Base-by-base conservation (phyloP, 1,140 invertebrate species). In the Lepidurus packardi region DNA sequence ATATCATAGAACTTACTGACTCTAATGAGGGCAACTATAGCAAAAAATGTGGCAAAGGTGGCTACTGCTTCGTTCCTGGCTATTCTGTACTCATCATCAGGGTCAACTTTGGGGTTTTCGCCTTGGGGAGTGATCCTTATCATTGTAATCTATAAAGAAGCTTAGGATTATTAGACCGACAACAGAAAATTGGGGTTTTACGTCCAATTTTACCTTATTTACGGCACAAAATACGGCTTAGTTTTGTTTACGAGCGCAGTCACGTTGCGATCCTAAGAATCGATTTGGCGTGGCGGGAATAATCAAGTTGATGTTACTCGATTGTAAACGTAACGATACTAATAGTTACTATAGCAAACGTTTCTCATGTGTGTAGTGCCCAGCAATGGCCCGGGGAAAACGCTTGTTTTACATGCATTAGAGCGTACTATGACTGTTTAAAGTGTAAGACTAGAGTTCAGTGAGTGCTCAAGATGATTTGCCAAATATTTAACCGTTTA, bases 61-160 rank as follows among this genome's bases (percentile, higher is more conserved):
- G 53, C 53, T 65, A 65, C 16, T 21, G 53, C 53, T 65, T 65
- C 53, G 53, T 65, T 65, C 53, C 53, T 65, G 16, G 53, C 53
- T 7, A 65, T 65, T 65, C 53, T 65, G 53, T 65, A 65, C 13
- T 65, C 53, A 13, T 65, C 53, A 16, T 65, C 53, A 13, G 53
- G 53, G 53, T 65, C 53, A 65, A 65, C 13, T 21, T 65, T 65
- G 8, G 53, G n/a, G 21, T 7, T 21, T 65, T 65, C 53, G 13
- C 53, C 53, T 65, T 65, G 53, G 21, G 53, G 53, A 65, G 53
- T 11, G 53, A 65, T 65, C 21, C 53, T 13, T 7, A 65, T 65
- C 53, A 65, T 65, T 13, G 8, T 65, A 21, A 34, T 21, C 53
- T 65, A 65, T 0, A 16, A 47, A 65, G 53, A 65, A 65, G 53